These are phyloP conservation scores for Cyrtorhinus lividipennis DNA, from an alignment of 1,140 invertebrate species.

Conservation along the genomic window DNA sequence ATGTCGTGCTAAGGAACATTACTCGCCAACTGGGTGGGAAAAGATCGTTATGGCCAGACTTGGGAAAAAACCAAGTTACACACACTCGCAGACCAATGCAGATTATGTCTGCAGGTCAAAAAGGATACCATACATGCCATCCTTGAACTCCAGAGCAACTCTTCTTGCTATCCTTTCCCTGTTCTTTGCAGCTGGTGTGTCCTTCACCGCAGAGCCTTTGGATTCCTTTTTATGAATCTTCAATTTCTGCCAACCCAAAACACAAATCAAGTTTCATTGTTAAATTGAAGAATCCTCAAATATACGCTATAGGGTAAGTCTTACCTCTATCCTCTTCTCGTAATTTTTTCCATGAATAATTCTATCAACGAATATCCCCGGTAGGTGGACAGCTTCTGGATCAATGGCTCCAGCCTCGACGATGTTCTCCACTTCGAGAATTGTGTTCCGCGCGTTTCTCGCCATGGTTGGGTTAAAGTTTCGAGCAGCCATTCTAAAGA, in stretches of 20 bases:
- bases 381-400: slow-evolving; percentile 81
- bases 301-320: too few relatives aligned
- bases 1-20: background rate
- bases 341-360: slow-evolving; percentile 68
- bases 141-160: slow-evolving; percentile 87
- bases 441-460: slow-evolving; percentile 73
- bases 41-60: too few relatives aligned
- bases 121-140: slow-evolving; percentile 90
- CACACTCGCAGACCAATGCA: background rate
- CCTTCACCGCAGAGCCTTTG: slow-evolving; percentile 23
- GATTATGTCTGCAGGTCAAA: slow-evolving; percentile 1
- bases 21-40: background rate
- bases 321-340: slow-evolving; percentile 83
- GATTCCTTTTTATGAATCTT: slow-evolving; percentile 28
- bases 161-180: slow-evolving; percentile 79
- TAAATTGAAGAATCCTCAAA: too few relatives aligned
- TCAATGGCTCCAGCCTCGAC: slow-evolving; percentile 69
- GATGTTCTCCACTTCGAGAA: slow-evolving; percentile 94
- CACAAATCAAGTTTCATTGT: background rate
- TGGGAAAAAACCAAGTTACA: background rate
- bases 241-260: slow-evolving; percentile 26
- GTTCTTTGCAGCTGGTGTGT: slow-evolving; percentile 47
- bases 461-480: slow-evolving; percentile 95
- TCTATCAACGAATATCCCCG: slow-evolving; percentile 83
- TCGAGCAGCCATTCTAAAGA: slow-evolving; percentile 56